Evolutionary conservation across 2,113 vertebrate species (phyloP).

Genomic region (Regulus satrapa): DNA sequence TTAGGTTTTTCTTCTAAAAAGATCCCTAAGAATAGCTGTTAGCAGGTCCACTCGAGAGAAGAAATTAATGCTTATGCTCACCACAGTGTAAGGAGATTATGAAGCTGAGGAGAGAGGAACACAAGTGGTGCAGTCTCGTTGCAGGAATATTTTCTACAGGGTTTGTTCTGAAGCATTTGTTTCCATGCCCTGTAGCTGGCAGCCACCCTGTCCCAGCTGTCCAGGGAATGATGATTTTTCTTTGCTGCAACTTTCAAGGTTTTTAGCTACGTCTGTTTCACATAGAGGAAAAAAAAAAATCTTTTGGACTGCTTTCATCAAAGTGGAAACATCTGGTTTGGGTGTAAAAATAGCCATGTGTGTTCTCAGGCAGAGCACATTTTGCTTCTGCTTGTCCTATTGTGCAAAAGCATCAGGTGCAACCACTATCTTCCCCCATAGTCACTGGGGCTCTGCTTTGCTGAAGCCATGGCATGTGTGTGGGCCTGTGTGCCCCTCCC

Average conservation of each 20-base stretch:
- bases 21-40: background rate
- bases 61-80: background rate
- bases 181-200: background rate
- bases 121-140: background rate
- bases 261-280: background rate
- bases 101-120: background rate
- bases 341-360: background rate
- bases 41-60: background rate
- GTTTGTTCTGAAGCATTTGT: too few species aligned
- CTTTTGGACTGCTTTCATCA: background rate
- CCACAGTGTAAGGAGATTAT: background rate
- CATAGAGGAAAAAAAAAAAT: background rate
- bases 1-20: background rate
- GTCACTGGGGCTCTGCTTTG: background rate
- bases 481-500: background rate
- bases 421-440: fast-evolving
- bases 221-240: background rate
- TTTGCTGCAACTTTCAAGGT: background rate
- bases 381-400: background rate
- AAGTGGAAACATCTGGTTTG: background rate
- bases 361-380: background rate
- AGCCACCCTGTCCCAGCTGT: background rate
- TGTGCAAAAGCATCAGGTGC: background rate
- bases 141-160: background rate
- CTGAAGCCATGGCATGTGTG: background rate